Percentiles rank a stretch among this genome's conserved stretches.
phyloP scores from a whole-genome alignment of 1,140 invertebrate species.

The Choristoneura fumiferana region DNA sequence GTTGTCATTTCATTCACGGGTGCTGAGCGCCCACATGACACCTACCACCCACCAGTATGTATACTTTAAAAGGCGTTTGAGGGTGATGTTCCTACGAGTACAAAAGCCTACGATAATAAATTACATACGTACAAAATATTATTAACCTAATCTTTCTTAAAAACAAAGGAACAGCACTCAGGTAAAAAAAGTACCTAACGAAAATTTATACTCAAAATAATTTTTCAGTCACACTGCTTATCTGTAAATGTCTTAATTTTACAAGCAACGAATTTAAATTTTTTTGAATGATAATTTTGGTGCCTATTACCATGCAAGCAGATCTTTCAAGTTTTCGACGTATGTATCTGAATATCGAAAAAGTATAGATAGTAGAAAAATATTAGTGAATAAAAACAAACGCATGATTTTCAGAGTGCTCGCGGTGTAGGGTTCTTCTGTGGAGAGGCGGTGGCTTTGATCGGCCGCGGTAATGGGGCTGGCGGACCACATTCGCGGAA shows the following conservation, averaged over 20 bases:
- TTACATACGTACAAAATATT: neutral
- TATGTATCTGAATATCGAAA: neutral
- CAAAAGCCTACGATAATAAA: neutral
- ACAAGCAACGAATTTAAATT: too few species aligned
- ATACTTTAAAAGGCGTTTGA: conserved; percentile 8
- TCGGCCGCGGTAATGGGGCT: conserved; percentile 51
- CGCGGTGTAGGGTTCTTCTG: conserved; percentile 36
- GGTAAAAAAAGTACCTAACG: too few species aligned
- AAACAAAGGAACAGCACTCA: too few species aligned
- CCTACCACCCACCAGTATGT: conserved; percentile 1
- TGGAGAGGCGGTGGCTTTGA: conserved; percentile 55
- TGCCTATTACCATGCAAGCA: too few species aligned
- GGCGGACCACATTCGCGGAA: conserved; percentile 58
- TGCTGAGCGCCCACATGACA: neutral
- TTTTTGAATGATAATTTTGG: too few species aligned
- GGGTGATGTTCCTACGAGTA: neutral
- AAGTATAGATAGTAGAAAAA: neutral
- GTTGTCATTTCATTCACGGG: conserved; percentile 16
- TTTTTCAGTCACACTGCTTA: too few species aligned
- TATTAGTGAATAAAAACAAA: conserved; percentile 28
- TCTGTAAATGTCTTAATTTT: too few species aligned
- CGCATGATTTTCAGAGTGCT: conserved; percentile 40
- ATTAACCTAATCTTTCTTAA: too few species aligned
- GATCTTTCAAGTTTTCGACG: neutral
- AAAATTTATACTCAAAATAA: too few species aligned